Evolutionary conservation across 2,113 vertebrate species (phyloP).

Genomic region (Cisticola juncidis): DNA sequence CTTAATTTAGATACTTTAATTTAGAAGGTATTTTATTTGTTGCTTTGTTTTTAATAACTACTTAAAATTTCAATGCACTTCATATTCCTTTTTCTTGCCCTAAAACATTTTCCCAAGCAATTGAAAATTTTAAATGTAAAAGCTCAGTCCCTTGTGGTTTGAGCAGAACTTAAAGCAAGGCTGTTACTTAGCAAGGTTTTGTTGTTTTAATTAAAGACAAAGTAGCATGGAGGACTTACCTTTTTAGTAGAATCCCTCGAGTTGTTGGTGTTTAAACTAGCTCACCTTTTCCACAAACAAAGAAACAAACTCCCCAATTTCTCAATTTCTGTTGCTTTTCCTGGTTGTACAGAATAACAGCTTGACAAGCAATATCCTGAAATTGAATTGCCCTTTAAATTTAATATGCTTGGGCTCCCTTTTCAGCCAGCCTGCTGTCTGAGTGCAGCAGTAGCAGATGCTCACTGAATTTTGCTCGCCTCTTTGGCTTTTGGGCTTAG

Average conservation of each 20-base stretch:
- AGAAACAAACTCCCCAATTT: not conserved
- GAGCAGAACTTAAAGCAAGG: not conserved
- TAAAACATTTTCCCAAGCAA: not conserved
- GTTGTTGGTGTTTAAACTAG: not conserved
- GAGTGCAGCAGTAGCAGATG: not conserved
- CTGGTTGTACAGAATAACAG: not conserved
- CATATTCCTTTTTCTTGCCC: not conserved
- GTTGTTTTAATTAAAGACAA: not conserved
- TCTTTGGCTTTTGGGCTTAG: not conserved
- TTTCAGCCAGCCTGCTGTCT: slow-evolving; percentile 32
- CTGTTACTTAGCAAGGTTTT: not conserved
- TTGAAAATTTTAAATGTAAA: not conserved
- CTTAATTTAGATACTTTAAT: slow-evolving; percentile 11
- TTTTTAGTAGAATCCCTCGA: not conserved
- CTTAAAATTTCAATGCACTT: not conserved
- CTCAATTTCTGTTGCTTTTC: not conserved
- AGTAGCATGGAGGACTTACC: not conserved
- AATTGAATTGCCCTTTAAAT: slow-evolving; percentile 48
- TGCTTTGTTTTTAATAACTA: not conserved
- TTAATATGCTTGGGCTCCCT: not conserved
- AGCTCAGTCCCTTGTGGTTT: not conserved
- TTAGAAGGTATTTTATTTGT: not conserved
- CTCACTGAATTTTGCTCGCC: not conserved
- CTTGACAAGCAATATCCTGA: not conserved
- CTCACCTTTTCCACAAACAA: not conserved